A percentile compares a stretch with the other conserved stretches of the same genome.
phyloP scores from a whole-genome alignment of 64 coral and sea anemone species.

The Platygyra sinensis region DNA sequence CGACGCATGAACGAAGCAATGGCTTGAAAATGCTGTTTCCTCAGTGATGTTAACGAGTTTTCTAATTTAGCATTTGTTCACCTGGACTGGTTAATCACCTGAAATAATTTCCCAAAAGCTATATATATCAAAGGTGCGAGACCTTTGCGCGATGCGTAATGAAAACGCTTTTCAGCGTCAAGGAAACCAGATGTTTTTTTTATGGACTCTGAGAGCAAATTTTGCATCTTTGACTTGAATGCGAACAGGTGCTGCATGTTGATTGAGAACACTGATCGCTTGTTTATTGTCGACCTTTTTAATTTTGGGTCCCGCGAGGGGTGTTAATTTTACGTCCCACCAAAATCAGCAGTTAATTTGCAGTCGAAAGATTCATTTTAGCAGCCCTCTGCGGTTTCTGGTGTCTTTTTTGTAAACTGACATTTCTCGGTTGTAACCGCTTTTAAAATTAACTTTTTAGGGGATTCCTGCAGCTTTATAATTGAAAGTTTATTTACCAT shows the following conservation, averaged over 20 bases:
- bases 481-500: too few species aligned
- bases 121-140: not conserved
- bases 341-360: too few species aligned
- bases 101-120: not conserved
- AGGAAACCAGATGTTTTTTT: not conserved
- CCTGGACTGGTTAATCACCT: not conserved
- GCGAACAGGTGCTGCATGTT: not conserved
- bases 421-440: too few species aligned
- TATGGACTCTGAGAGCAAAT: not conserved
- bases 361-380: too few species aligned
- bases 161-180: not conserved
- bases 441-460: too few species aligned
- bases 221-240: slow-evolving; percentile 8
- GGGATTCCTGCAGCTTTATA: too few species aligned
- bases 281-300: not conserved
- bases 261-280: not conserved
- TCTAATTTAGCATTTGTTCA: not conserved
- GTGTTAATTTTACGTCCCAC: too few species aligned
- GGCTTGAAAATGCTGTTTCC: too few species aligned
- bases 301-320: too few species aligned
- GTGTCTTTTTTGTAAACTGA: too few species aligned
- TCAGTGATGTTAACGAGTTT: too few species aligned
- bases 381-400: too few species aligned
- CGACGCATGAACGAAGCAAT: not conserved
- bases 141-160: not conserved